Evolutionary conservation across 2,888 invertebrate genomes (phyloP), one percentile per base, ranked within the genome.

Genomic region (Ephialtes manifestator): DNA sequence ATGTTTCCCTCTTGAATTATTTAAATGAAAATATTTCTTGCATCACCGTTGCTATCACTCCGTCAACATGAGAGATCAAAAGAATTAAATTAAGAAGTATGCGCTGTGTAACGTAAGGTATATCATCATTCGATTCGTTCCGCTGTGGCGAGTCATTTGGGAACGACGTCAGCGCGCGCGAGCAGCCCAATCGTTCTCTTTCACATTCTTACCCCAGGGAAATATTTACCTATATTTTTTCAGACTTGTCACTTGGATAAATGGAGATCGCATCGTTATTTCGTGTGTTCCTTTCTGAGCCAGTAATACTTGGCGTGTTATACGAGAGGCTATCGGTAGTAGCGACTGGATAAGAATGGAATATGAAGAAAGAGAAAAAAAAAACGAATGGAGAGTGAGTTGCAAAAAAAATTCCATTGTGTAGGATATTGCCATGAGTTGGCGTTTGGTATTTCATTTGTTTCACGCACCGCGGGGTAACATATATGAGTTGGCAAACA

Each of bases 141-240:
- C 2, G 53, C 31, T 15, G 31, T 31, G 31, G 13, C 0, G 15
- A 28, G 60, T 60, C 60, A 31, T 31, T 28, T 15, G 31, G 60
- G 60, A 58, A 28, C 15, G 28, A 60, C 15, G 60, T 60, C 31
- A n/a, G 24, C 15, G 60, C 60, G 13, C 7, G 13, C n/a, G n/a
- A n/a, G n/a, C n/a, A 18, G 13, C 28, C 2, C 60, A 60, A 20
- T 20, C 31, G 31, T 31, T 31, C 60, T 24, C 58, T 15, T 31
- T 60, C 31, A 4, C 31, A 53, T 72, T 35, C 67, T 15, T 46
- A 51, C 60, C 85, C 67, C 11, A 72, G 55, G 85, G 82, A 85
- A 78, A 78, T 82, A 74, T 78, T 83, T 83, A n/a, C n/a, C n/a
- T n/a, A 58, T 78, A 83, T 83, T 78, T 83, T 78, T 68, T 82